Base-by-base conservation (phyloP, 2,888 invertebrate species). In the Hydraecia micacea region DNA sequence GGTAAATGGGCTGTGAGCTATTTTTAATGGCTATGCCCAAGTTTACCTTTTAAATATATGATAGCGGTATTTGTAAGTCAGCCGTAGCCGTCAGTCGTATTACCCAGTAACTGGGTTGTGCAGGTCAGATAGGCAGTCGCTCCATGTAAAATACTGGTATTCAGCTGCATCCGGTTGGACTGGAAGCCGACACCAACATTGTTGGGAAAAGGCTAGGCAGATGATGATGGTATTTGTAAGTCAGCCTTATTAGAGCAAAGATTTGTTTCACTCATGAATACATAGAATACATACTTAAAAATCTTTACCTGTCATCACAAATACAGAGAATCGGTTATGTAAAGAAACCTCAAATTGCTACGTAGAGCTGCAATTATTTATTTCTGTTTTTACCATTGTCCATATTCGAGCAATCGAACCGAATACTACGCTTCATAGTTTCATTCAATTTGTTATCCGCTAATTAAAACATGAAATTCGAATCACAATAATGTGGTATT, bases 11-110 rank as follows among this genome's bases (percentile, higher is more conserved):
- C 65, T 63, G 42, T 55, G 60, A 76, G 52, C 42, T 70, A 49
- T 62, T 74, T 77, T 83, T 70, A 60, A 70, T 28, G 0, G n/a
- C 25, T 52, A 39, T 60, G 15, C 42, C 32, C 4, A 32, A 49
- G 2, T 46, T 49, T 58, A 58, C 42, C 15, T 46, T 60, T 28
- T 39, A 36, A 36, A 9, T 15, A 1, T 32, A 11, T n/a, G n/a
- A 13, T 55, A 4, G 3, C 28, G 11, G 5, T 46, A 42, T 46
- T 32, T 46, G 18, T 28, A 8, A 28, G 36, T 58, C 36, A 25
- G 46, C 42, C 25, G n/a, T n/a, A n/a, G n/a, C n/a, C n/a, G n/a
- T n/a, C n/a, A n/a, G n/a, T n/a, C n/a, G n/a, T n/a, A n/a, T n/a
- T n/a, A n/a, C n/a, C n/a, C n/a, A n/a, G n/a, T n/a, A n/a, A n/a